Percentiles rank a stretch among this genome's conserved stretches.
These are phyloP conservation scores for Enteromius mattozi DNA, from an alignment of 2,797 vertebrate species.

Conservation along the genomic window DNA sequence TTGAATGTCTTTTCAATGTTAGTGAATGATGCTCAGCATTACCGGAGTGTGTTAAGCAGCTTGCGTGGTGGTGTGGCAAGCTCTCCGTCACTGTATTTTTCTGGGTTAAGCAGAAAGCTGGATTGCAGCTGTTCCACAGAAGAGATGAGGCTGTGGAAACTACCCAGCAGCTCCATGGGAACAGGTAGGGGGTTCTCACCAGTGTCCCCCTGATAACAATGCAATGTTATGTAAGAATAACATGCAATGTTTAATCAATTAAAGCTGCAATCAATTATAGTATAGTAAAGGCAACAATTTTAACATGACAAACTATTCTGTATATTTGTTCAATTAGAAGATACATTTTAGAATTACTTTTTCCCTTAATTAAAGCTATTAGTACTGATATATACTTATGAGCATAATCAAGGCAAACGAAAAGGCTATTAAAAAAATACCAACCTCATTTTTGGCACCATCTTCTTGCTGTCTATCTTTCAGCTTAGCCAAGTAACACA, in stretches of 20 bases:
- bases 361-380: background rate
- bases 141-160: conserved; percentile 88
- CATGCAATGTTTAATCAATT: background rate
- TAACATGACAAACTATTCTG: background rate
- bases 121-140: conserved; percentile 94
- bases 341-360: background rate
- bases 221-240: background rate
- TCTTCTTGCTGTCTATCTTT: conserved; percentile 82
- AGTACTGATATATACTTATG: background rate
- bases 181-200: conserved; percentile 78
- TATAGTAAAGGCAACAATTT: background rate
- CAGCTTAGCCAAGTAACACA: conserved; percentile 84
- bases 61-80: conserved; percentile 91
- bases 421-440: conserved; percentile 5
- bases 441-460: conserved; percentile 70
- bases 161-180: conserved; percentile 89
- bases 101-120: conserved; percentile 89
- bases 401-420: background rate
- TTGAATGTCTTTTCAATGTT: background rate
- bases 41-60: conserved; percentile 93
- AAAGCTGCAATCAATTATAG: background rate
- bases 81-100: conserved; percentile 86
- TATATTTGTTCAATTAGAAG: background rate
- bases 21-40: conserved; percentile 38
- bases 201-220: conserved; percentile 67